Base-by-base conservation (phyloP, 2,113 vertebrate species). In the Elachura formosa region DNA sequence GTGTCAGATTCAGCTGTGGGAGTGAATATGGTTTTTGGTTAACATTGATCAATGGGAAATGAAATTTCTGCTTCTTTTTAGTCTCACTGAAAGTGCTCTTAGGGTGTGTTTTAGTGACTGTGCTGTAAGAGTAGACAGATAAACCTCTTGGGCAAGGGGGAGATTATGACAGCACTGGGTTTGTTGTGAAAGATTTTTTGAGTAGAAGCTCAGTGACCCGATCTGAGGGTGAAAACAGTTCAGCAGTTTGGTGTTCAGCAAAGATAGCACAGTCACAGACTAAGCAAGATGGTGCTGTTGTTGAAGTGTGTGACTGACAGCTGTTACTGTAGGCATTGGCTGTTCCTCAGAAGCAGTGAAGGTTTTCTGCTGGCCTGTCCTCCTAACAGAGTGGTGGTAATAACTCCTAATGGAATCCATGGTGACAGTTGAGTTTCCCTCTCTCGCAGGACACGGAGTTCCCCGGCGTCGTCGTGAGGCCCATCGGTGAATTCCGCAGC, bases 401-500 rank as follows among this genome's bases (percentile, higher is more conserved):
- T 31, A 54, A 18, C 10, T 90, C 2, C 22, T 91, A 3, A 2
- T 5, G 12, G 34, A 43, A 9, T 4, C 24, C 73, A 1, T 13
- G 51, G 26, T 79, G 69, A 51, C 31, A 11, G 23, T 45, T 5
- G 6, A 0, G 40, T 48, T 67, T 28, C 46, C 56, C 58, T 45
- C 40, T 92, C 77, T 95, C 28, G 20, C 40, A 99, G 99, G 99
- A 99, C 97, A 99, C 99, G 48, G 99, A 99, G 55, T 99, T 99
- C 92, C 99, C 99, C 1, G 99, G 99, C 8, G 99, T 99, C 20
- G 99, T 99, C 2, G 99, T 99, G 6, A 97, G 99, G 78, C 99
- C 99, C 0, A 99, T 99, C 7, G 99, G 99, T 3, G 99, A 99
- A 95, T 99, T 99, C 90, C 99, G 99, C 85, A 99, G 99, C 94